These are phyloP conservation scores for Lepilemur septentrionalis DNA, from an alignment of 2,797 vertebrate species.

Conservation along the genomic window DNA sequence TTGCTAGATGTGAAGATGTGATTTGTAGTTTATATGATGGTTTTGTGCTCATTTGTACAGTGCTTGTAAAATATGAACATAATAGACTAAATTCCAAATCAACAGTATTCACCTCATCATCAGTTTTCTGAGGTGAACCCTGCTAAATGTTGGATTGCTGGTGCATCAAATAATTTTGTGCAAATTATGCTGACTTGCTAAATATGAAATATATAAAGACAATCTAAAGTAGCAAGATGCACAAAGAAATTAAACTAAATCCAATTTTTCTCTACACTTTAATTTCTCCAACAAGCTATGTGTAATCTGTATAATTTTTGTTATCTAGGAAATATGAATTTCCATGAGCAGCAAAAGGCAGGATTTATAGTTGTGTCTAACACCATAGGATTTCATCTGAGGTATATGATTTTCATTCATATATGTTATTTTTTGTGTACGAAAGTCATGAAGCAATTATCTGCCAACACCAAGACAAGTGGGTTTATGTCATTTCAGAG, in stretches of 20 bases:
- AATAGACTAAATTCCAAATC: background rate
- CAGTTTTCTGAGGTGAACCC: background rate
- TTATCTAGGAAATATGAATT: background rate
- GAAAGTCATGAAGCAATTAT: background rate
- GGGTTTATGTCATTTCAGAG: background rate
- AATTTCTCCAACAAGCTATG: background rate
- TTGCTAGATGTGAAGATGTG: background rate
- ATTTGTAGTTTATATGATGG: background rate
- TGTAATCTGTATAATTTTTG: background rate
- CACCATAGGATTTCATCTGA: background rate
- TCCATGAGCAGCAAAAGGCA: background rate
- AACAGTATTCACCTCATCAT: background rate
- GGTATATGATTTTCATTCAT: background rate
- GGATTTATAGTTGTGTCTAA: background rate
- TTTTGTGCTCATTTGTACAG: constrained; percentile 7
- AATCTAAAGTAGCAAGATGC: background rate
- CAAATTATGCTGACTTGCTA: background rate
- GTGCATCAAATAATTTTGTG: background rate
- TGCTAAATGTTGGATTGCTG: background rate
- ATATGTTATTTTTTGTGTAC: background rate
- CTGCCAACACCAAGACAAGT: background rate
- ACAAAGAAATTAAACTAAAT: background rate
- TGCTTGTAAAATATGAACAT: background rate
- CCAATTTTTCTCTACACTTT: background rate
- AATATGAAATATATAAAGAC: background rate